Conservation (phyloP, 2,888 invertebrate species). For the Diplazon laetatorius region DNA sequence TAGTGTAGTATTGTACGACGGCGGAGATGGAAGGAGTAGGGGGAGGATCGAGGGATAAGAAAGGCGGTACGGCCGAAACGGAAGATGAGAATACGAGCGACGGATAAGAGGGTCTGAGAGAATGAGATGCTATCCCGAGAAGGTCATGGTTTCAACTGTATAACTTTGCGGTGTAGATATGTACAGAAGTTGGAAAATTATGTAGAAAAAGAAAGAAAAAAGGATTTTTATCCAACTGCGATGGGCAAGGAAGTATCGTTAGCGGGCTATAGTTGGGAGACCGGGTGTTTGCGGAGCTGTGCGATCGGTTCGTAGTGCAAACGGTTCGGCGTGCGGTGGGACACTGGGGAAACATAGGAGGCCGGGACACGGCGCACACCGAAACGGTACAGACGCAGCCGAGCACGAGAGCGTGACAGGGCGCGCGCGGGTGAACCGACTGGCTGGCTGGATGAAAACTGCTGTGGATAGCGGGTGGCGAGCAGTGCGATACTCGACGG, state of each 20-base stretch:
- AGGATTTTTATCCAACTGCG: too few species aligned
- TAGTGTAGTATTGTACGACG: conserved; percentile 31
- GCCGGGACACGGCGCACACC: conserved; percentile 70
- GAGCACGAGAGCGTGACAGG: conserved; percentile 43
- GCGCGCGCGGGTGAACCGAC: conserved; percentile 57
- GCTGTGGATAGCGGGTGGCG: conserved; percentile 70
- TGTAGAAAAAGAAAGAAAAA: conserved; percentile 3
- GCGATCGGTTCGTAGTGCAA: conserved; percentile 79
- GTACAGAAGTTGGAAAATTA: neutral
- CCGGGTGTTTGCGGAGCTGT: conserved; percentile 62
- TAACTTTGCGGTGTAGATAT: neutral
- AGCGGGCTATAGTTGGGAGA: conserved; percentile 16
- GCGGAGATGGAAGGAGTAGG: conserved; percentile 49
- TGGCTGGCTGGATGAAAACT: conserved; percentile 68
- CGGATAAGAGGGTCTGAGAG: conserved; percentile 9
- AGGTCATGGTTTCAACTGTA: conserved; percentile 6
- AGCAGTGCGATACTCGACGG: conserved; percentile 77
- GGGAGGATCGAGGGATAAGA: conserved; percentile 31
- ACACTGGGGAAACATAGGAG: conserved; percentile 79
- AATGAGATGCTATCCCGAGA: neutral
- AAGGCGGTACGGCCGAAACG: conserved; percentile 22
- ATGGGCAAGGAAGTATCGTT: too few species aligned
- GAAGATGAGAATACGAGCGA: conserved; percentile 39
- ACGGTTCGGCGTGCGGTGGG: conserved; percentile 82
- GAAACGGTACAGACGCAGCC: conserved; percentile 58